These are phyloP conservation scores for Thunnus maccoyii DNA, from an alignment of 2,113 vertebrate species.

Conservation along the genomic window DNA sequence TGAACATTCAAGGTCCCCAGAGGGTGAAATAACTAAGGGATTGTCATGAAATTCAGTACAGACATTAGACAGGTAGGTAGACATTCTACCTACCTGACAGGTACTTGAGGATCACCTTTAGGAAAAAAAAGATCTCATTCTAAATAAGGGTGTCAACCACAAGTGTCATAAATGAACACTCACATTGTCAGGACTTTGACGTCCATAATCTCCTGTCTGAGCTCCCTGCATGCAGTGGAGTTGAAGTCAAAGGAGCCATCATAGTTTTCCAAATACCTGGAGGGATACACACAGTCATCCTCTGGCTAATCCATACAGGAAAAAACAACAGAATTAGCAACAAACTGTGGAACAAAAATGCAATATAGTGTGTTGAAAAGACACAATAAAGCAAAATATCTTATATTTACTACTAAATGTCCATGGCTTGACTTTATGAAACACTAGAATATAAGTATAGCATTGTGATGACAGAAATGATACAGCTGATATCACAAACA, in stretches of 20 bases:
- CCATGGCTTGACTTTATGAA: slow-evolving; percentile 49
- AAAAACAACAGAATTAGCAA: slow-evolving; percentile 34
- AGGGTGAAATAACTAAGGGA: too few relatives aligned
- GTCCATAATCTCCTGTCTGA: slow-evolving; percentile 94
- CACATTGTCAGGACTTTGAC: slow-evolving; percentile 98
- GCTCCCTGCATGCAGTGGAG: slow-evolving; percentile 94
- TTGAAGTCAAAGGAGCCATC: slow-evolving; percentile 94
- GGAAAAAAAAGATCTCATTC: background rate
- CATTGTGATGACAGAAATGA: slow-evolving; percentile 70
- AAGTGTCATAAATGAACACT: slow-evolving; percentile 77
- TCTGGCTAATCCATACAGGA: slow-evolving; percentile 34
- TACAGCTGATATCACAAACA: slow-evolving; percentile 60
- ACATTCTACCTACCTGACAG: background rate
- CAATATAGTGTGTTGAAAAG: slow-evolving; percentile 33
- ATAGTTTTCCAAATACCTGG: slow-evolving; percentile 95
- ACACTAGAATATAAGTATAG: slow-evolving; percentile 48
- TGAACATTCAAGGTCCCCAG: too few relatives aligned
- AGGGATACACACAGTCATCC: slow-evolving; percentile 80
- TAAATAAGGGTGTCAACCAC: background rate
- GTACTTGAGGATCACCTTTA: background rate
- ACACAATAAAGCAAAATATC: slow-evolving; percentile 42
- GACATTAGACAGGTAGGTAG: too few relatives aligned
- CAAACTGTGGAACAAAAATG: slow-evolving; percentile 31
- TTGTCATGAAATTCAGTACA: too few relatives aligned
- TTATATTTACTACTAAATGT: slow-evolving; percentile 29